A percentile compares a stretch with the other conserved stretches of the same genome.
Conservation (phyloP, 64 coral and sea anemone species). For the Montipora sp. region DNA sequence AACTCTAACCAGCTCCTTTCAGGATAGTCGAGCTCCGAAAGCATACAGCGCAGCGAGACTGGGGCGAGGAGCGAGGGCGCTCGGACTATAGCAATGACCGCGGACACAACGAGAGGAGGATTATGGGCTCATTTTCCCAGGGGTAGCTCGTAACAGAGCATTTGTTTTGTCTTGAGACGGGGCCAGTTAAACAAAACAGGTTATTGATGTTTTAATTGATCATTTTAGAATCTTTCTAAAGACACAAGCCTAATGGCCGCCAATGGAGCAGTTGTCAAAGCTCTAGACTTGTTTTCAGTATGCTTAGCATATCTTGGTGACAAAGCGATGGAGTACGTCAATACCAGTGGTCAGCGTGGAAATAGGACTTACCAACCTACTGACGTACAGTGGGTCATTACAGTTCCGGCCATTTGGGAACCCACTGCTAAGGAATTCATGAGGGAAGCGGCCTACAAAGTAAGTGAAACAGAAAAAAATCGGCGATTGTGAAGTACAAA, state of each 20-base stretch:
- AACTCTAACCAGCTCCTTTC: too few species aligned
- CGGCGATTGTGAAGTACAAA: not conserved
- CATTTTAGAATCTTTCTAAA: conserved; percentile 36
- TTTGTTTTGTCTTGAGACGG: not conserved
- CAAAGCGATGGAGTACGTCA: conserved; percentile 63
- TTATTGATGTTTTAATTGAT: not conserved
- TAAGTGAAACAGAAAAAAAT: not conserved
- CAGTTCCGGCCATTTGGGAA: conserved; percentile 80
- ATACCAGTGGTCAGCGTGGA: conserved; percentile 33
- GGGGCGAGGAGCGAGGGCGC: too few species aligned
- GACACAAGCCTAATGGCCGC: conserved; percentile 61
- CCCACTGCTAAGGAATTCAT: conserved; percentile 77
- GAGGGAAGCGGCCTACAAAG: conserved; percentile 77
- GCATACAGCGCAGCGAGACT: too few species aligned
- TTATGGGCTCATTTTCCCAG: not conserved
- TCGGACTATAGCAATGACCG: too few species aligned
- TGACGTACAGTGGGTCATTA: conserved; percentile 74
- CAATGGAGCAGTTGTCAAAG: conserved; percentile 51
- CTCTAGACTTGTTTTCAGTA: conserved; percentile 61
- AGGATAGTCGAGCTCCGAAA: too few species aligned
- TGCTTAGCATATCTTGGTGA: conserved; percentile 62
- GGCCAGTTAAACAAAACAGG: not conserved
- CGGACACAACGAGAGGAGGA: too few species aligned
- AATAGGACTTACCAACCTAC: conserved; percentile 26
- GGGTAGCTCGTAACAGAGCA: not conserved